Evolutionary conservation across 30 jellyfish, hydroid and myxozoan species (phyloP).

Genomic region (Pelagia noctiluca): DNA sequence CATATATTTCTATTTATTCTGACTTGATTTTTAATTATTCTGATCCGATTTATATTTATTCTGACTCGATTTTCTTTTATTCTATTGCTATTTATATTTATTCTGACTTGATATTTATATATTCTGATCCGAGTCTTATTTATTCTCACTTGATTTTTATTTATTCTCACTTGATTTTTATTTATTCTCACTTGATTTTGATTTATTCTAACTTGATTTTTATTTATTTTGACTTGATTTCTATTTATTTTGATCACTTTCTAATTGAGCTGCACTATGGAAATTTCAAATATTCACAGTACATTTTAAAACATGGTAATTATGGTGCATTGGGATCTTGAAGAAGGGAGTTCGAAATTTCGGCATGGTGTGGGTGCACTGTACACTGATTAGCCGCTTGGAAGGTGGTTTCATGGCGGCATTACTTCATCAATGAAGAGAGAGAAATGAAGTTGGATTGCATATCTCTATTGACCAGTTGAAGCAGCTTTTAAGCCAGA

Average conservation of each 20-base stretch:
- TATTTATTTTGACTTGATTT: not conserved
- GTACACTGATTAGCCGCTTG: too few relatives aligned
- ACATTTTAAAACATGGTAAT: not conserved
- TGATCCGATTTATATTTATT: not conserved
- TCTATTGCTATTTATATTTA: not conserved
- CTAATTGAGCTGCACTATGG: not conserved
- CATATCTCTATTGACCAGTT: not conserved
- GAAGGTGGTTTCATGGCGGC: too few relatives aligned
- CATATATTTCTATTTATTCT: not conserved
- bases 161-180: not conserved
- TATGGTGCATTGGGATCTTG: not conserved
- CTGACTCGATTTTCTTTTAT: not conserved
- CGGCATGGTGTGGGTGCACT: not conserved
- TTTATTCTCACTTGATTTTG: not conserved
- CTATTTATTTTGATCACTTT: too few relatives aligned
- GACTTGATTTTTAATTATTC: not conserved
- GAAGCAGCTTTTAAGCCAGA: not conserved
- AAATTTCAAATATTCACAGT: not conserved
- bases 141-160: too few relatives aligned
- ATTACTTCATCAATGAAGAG: not conserved
- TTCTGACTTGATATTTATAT: not conserved
- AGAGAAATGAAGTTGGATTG: slow-evolving; percentile 14
- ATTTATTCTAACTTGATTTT: not conserved
- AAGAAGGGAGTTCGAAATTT: not conserved
- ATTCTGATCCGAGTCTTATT: not conserved